Evolutionary conservation across 2,888 invertebrate species (phyloP), one percentile per base, ranked within the genome.

Genomic region (Trichopoda pennipes): DNA sequence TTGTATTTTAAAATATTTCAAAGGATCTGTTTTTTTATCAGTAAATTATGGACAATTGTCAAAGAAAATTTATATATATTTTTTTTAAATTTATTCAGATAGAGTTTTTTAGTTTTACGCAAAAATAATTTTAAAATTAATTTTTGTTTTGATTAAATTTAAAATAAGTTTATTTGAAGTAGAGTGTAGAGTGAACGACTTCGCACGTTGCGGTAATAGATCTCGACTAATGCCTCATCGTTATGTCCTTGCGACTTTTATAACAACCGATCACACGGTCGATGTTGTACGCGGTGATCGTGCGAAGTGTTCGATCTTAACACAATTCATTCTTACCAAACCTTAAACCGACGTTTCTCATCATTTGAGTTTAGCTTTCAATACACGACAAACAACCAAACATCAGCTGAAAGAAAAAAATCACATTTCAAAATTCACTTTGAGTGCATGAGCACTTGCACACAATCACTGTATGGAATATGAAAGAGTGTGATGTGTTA

Each of bases 201-300:
- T 89, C 88, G 88, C 89, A 87, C 87, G 89, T 86, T 89, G 89
- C 90, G 90, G 88, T 90, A 89, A 90, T 90, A 91, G 90, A 89
- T 91, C 90, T 90, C 91, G 89, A 91, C 91, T 91, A 91, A 90
- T 90, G 90, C 88, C 88, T 89, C 89, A 88, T 89, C 87, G 88
- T 89, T 90, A 91, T 91, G 90, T 91, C 91, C 91, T 91, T 91
- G 91, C 91, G 87, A 90, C 91, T 91, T 91, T 91, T 91, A 91
- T 91, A 91, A 90, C 89, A 89, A 85, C 86, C 88, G 90, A 85
- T 86, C 86, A 85, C 87, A 86, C 88, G 87, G 88, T 86, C 88
- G 87, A 83, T 85, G 86, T 84, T 85, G 85, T 85, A 85, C 85
- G 85, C 85, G 83, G 84, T 85, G 85, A 86, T 85, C 86, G 88